Percentiles rank a stretch among this genome's conserved stretches.
These are phyloP conservation scores for Somateria mollissima DNA, from an alignment of 2,797 vertebrate genomes.

Conservation along the genomic window DNA sequence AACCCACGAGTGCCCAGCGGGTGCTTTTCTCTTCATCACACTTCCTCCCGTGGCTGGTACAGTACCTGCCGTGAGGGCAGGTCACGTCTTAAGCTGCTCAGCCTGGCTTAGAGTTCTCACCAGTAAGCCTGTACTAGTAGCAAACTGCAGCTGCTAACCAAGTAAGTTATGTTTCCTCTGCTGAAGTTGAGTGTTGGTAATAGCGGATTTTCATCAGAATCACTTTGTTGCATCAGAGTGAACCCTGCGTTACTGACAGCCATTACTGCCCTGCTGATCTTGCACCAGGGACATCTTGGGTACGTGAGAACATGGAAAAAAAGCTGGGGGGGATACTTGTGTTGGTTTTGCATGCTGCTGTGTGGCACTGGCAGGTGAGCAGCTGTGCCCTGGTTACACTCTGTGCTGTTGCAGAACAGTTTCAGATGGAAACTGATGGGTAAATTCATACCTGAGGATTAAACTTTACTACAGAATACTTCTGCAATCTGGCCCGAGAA, in stretches of 20 bases:
- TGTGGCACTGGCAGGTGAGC: not conserved
- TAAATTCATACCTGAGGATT: not conserved
- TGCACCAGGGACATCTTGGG: not conserved
- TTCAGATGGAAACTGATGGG: not conserved
- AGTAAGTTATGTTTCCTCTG: not conserved
- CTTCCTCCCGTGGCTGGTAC: not conserved
- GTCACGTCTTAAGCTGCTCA: not conserved
- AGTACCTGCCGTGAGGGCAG: not conserved
- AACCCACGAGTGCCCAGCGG: not conserved
- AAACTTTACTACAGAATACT: not conserved
- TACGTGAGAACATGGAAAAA: not conserved
- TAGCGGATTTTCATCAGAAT: not conserved
- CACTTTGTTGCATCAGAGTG: not conserved
- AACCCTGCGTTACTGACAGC: not conserved
- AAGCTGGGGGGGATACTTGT: accelerated
- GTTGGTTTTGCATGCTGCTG: not conserved
- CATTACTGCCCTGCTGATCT: not conserved
- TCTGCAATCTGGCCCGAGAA: accelerated
- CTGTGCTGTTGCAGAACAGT: accelerated
- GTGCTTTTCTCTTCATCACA: not conserved
- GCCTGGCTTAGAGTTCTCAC: not conserved
- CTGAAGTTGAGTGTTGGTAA: not conserved
- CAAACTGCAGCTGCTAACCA: not conserved
- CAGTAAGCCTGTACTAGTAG: not conserved
- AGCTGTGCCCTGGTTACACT: not conserved